A percentile compares a stretch with the other conserved stretches of the same genome.
phyloP scores from a whole-genome alignment of 2,113 vertebrate species.

The Sinocyclocheilus anshuiensis region DNA sequence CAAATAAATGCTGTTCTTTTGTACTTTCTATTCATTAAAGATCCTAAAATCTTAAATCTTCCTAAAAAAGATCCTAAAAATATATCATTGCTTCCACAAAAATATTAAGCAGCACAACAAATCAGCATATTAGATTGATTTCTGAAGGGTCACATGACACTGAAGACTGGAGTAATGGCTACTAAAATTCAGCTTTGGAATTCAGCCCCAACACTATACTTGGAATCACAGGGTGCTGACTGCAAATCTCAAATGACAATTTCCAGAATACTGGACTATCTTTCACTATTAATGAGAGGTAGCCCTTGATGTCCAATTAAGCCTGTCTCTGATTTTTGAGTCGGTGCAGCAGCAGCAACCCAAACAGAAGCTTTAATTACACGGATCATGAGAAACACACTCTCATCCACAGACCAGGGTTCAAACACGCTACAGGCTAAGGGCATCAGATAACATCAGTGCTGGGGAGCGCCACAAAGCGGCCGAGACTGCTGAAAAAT shows the following conservation, averaged over 20 bases:
- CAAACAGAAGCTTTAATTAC: conserved; percentile 5
- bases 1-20: too few species aligned
- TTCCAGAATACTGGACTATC: not conserved
- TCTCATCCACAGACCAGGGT: not conserved
- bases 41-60: too few species aligned
- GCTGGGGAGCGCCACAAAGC: conserved; percentile 38
- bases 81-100: too few species aligned
- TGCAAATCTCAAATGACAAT: too few species aligned
- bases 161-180: too few species aligned
- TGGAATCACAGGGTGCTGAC: too few species aligned
- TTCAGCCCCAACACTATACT: not conserved
- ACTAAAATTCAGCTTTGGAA: too few species aligned
- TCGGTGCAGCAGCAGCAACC: not conserved
- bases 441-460: conserved; percentile 39
- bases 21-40: too few species aligned
- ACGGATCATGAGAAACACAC: not conserved
- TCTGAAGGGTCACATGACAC: too few species aligned
- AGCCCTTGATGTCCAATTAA: conserved; percentile 1
- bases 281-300: not conserved
- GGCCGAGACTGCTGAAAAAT: conserved; percentile 52
- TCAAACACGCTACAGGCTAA: not conserved
- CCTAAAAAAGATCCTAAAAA: too few species aligned
- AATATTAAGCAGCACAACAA: too few species aligned
- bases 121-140: too few species aligned
- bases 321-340: not conserved